These are phyloP conservation scores for Axinella damicornis DNA, from an alignment of 37 sponge, comb jelly and placozoan species.

Conservation along the genomic window DNA sequence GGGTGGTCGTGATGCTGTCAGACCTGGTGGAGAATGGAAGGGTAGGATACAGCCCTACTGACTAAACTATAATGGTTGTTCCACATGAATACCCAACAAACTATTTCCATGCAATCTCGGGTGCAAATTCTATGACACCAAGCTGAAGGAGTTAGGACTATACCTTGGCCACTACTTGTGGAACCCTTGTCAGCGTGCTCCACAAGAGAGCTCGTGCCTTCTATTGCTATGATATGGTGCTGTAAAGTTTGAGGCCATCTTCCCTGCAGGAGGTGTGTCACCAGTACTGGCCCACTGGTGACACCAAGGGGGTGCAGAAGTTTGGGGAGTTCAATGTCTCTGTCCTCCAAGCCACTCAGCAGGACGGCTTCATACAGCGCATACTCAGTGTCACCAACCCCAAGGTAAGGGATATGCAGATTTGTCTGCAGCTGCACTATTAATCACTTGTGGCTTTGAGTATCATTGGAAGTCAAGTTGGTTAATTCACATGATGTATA, in stretches of 20 bases:
- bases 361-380: constrained; percentile 35
- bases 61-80: too few species aligned
- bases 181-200: too few species aligned
- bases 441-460: too few species aligned
- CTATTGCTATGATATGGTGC: background rate
- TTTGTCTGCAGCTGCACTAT: too few species aligned
- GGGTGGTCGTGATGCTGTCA: constrained; percentile 66
- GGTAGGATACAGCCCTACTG: background rate
- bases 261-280: constrained; percentile 41
- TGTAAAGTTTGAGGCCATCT: too few species aligned
- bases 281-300: constrained; percentile 55
- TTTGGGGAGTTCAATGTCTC: constrained; percentile 27
- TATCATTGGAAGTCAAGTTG: too few species aligned
- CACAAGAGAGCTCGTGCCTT: background rate
- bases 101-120: too few species aligned
- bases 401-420: constrained; percentile 5
- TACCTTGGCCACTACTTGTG: too few species aligned
- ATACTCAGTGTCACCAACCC: constrained; percentile 21
- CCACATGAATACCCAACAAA: too few species aligned
- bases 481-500: too few species aligned
- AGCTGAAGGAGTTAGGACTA: too few species aligned
- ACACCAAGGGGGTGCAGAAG: constrained; percentile 23
- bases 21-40: constrained; percentile 7
- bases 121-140: too few species aligned
- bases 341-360: background rate